Conservation (phyloP, 2,797 vertebrate species). For the Pseudocheirus occidentalis region DNA sequence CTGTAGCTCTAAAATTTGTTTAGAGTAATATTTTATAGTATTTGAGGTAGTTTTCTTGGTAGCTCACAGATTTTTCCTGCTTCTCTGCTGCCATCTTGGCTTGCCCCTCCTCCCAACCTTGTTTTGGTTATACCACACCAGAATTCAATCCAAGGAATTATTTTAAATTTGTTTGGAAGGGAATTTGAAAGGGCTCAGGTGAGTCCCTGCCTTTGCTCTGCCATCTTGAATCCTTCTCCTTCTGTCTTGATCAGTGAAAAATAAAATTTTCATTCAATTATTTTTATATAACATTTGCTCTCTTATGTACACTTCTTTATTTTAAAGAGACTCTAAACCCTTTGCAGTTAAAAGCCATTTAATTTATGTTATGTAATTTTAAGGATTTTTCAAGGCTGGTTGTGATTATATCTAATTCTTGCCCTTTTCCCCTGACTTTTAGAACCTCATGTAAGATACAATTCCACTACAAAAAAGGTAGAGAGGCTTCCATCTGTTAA, state of each 20-base stretch:
- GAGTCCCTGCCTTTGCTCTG: background rate
- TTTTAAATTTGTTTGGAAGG: background rate
- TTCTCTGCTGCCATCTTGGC: no score
- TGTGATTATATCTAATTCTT: background rate
- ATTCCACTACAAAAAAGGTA: background rate
- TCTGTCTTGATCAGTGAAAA: background rate
- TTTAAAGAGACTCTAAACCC: no score
- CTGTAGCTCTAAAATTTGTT: no score
- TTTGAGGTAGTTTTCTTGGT: no score
- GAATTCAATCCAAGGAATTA: background rate
- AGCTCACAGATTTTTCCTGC: no score
- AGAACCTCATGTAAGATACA: background rate
- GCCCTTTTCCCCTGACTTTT: background rate
- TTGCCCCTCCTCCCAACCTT: no score
- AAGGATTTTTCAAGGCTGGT: background rate
- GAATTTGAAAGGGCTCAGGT: background rate
- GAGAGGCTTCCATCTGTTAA: background rate
- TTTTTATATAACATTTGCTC: background rate
- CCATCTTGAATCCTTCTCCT: background rate
- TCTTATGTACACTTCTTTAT: no score
- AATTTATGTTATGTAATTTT: background rate
- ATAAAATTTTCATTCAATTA: background rate
- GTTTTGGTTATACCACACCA: background rate
- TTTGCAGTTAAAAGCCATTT: background rate
- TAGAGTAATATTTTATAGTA: no score